These are phyloP conservation scores for Balaeniceps rex DNA, from an alignment of 2,113 vertebrate genomes.

Conservation along the genomic window DNA sequence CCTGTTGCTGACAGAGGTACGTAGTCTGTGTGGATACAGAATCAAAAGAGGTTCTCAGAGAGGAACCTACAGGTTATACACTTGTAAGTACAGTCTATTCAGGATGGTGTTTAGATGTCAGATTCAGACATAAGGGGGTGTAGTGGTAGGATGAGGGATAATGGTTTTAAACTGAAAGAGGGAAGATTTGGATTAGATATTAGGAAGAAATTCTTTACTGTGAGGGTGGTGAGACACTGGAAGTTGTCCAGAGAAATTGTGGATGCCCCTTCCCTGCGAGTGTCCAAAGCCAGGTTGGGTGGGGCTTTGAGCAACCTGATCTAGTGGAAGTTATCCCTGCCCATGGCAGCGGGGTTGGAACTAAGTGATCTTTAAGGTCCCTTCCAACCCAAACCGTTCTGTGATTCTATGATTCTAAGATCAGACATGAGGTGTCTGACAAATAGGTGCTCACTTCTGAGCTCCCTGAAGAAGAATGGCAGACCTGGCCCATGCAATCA, in stretches of 20 bases:
- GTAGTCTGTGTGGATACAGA: background rate
- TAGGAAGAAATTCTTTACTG: background rate
- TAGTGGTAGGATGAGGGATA: accelerated
- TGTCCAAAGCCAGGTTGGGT: background rate
- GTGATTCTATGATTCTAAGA: background rate
- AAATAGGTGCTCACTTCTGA: background rate
- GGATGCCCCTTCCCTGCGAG: background rate
- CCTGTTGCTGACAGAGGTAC: background rate
- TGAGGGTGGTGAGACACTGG: background rate
- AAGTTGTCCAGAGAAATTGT: background rate
- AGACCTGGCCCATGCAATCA: background rate
- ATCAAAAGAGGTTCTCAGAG: background rate
- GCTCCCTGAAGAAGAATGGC: background rate
- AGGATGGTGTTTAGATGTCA: background rate
- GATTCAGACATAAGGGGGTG: background rate
- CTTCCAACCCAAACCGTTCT: background rate
- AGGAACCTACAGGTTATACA: background rate
- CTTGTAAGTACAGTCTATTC: background rate
- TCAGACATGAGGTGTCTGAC: background rate
- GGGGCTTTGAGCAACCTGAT: background rate
- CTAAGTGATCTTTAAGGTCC: background rate
- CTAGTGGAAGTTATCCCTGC: background rate
- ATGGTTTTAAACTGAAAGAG: background rate
- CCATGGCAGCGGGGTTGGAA: background rate
- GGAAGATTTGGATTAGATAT: background rate